phyloP scores from a whole-genome alignment of 2,888 invertebrate species.

The Lasioglossum leucozonium region DNA sequence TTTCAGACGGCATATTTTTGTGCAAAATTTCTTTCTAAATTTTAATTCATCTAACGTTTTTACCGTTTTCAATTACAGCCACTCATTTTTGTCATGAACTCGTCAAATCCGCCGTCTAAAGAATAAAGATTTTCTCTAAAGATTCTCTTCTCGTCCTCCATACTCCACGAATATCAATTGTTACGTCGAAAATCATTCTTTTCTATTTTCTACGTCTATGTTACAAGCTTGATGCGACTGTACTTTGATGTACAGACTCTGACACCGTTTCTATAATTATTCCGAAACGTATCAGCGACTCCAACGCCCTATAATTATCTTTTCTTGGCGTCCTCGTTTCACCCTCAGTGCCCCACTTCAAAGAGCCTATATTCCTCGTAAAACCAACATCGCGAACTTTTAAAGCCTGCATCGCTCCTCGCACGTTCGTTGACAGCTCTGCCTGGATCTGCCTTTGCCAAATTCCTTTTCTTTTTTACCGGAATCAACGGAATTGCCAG shows the following conservation, averaged over 20 bases:
- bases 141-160: no score
- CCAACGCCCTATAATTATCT: constrained; percentile 3
- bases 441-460: neutral
- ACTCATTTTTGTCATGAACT: no score
- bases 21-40: no score
- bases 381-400: constrained; percentile 1
- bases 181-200: neutral
- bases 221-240: neutral
- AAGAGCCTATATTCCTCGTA: neutral
- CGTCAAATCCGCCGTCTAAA: no score
- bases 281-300: neutral
- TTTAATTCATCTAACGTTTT: no score
- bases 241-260: neutral
- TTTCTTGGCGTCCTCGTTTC: neutral
- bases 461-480: neutral
- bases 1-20: no score
- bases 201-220: no score
- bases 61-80: no score
- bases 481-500: neutral
- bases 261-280: neutral
- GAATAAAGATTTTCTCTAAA: no score
- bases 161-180: no score
- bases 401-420: neutral
- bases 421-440: neutral
- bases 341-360: neutral